Conservation (phyloP, 2,888 invertebrate species). For the Halictus ligatus region DNA sequence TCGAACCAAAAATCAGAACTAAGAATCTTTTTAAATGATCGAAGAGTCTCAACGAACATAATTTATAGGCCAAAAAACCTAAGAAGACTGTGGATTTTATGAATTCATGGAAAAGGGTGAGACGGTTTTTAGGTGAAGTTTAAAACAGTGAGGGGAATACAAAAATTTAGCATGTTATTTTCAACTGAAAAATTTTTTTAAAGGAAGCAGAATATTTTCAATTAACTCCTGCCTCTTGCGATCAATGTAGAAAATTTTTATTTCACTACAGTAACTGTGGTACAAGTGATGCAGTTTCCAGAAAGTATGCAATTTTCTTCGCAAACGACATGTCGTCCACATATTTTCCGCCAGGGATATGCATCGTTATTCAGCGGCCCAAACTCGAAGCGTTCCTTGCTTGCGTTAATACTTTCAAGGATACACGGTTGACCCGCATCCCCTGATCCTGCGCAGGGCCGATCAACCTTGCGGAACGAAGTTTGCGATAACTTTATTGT, state of each 20-base stretch:
- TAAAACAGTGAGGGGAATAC: no score
- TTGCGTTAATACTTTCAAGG: slow-evolving; percentile 48
- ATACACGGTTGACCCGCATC: slow-evolving; percentile 42
- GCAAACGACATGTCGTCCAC: background rate
- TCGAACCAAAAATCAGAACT: no score
- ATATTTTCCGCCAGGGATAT: background rate
- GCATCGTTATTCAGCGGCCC: background rate
- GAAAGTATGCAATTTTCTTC: background rate
- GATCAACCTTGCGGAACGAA: slow-evolving; percentile 74
- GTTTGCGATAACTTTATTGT: slow-evolving; percentile 81
- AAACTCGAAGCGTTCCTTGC: background rate
- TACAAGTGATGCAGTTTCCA: background rate
- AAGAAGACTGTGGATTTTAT: no score
- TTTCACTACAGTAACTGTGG: background rate
- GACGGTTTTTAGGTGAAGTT: no score
- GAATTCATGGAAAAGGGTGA: no score
- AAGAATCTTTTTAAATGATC: no score
- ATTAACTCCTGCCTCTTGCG: background rate
- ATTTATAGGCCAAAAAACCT: no score
- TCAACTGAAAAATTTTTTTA: background rate
- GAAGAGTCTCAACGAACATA: no score
- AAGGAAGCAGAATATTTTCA: background rate
- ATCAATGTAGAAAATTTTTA: background rate
- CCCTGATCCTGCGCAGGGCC: slow-evolving; percentile 48
- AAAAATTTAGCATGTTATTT: no score